Evolutionary conservation across 2,113 vertebrate species (phyloP).

Genomic region (Rhinolophus sinicus): DNA sequence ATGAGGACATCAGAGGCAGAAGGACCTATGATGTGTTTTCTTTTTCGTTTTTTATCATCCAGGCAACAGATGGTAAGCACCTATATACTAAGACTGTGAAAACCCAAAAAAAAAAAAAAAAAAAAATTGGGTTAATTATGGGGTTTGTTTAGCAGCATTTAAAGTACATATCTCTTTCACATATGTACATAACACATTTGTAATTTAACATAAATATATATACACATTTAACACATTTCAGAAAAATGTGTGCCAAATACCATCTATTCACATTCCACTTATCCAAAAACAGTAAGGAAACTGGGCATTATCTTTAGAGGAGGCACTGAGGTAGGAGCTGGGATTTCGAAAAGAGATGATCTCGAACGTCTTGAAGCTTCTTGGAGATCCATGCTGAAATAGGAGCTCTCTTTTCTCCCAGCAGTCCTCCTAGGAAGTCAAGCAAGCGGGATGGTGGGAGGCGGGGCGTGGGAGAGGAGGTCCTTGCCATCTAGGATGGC

Average conservation of each 20-base stretch:
- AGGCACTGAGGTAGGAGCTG: background rate
- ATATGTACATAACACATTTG: conserved; percentile 29
- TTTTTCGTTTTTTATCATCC: background rate
- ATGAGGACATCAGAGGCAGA: background rate
- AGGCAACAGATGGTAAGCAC: background rate
- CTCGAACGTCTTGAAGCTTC: background rate
- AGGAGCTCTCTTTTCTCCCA: background rate
- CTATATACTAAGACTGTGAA: background rate
- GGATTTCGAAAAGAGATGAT: background rate
- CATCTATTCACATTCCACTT: background rate
- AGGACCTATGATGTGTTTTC: background rate
- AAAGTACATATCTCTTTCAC: conserved; percentile 7
- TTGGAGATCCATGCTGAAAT: background rate
- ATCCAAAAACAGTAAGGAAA: conserved; percentile 7
- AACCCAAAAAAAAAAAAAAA: background rate
- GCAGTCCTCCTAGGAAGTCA: background rate
- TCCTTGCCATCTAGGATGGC: background rate
- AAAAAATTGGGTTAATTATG: background rate
- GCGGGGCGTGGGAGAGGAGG: too few relatives aligned
- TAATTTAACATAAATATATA: conserved; percentile 31
- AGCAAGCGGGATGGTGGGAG: background rate
- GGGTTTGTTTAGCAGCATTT: background rate
- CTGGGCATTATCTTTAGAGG: background rate
- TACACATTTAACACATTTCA: conserved; percentile 34
- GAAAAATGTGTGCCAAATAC: conserved; percentile 35